A percentile compares a stretch with the other conserved stretches of the same genome.
Conservation (phyloP, 2,888 invertebrate species). For the Geotrupes spiniger region DNA sequence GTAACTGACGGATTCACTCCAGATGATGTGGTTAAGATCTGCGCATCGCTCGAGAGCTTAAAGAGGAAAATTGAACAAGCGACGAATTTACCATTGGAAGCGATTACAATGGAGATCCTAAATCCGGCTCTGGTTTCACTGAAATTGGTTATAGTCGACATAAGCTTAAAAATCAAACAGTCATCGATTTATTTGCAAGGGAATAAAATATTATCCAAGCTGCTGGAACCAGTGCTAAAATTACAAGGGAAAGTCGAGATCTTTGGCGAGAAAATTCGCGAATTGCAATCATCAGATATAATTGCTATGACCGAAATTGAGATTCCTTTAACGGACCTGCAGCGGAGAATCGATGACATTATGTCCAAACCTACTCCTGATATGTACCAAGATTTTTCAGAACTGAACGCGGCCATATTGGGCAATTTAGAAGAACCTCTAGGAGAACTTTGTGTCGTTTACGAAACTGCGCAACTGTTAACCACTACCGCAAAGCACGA, state of each 20-base stretch:
- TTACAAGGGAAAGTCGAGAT: no score
- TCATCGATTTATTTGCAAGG: slow-evolving; percentile 11
- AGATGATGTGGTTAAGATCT: slow-evolving; percentile 6
- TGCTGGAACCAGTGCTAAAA: slow-evolving; percentile 8
- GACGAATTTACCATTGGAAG: slow-evolving; percentile 16
- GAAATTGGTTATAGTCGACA: slow-evolving; percentile 7
- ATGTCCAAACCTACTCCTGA: slow-evolving; percentile 9
- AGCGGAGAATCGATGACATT: slow-evolving; percentile 3
- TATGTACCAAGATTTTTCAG: slow-evolving; percentile 10
- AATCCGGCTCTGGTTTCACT: slow-evolving; percentile 14
- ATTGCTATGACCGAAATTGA: no score
- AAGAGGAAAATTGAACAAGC: slow-evolving; percentile 4
- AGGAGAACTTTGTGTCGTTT: neutral
- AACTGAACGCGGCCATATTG: slow-evolving; percentile 8
- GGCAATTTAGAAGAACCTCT: slow-evolving; percentile 7
- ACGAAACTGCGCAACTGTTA: no score
- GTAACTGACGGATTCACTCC: slow-evolving; percentile 6
- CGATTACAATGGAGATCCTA: slow-evolving; percentile 15
- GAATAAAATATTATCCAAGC: slow-evolving; percentile 9
- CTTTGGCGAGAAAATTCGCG: no score
- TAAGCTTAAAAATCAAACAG: slow-evolving; percentile 13
- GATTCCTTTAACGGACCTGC: neutral
- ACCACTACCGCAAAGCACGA: neutral
- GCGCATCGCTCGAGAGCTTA: slow-evolving; percentile 3
- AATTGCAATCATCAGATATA: neutral